These are phyloP conservation scores for Perca flavescens DNA, from an alignment of 2,113 vertebrate species.

Conservation along the genomic window DNA sequence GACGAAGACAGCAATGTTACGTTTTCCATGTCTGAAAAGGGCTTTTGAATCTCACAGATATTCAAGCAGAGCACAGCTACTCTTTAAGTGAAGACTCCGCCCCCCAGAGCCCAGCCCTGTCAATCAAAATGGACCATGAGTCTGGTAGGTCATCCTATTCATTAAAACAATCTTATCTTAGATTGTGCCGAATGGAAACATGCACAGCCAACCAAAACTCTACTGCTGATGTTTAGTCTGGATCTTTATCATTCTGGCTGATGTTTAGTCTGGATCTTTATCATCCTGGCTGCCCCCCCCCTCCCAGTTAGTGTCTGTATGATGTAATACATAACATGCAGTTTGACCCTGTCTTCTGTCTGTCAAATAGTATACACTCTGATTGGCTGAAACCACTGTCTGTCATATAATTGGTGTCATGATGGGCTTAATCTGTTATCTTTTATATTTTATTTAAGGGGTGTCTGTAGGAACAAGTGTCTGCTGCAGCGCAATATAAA, in stretches of 20 bases:
- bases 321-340: background rate
- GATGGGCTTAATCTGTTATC: constrained; percentile 8
- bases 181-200: background rate
- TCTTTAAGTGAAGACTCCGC: constrained; percentile 97
- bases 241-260: constrained; percentile 1
- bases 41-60: constrained; percentile 84
- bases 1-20: background rate
- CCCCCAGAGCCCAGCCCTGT: constrained; percentile 95
- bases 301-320: constrained; percentile 6
- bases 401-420: background rate
- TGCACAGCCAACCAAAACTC: background rate
- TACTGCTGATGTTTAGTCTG: constrained; percentile 43
- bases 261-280: constrained; percentile 42
- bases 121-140: constrained; percentile 95
- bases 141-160: constrained; percentile 81
- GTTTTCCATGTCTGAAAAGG: constrained; percentile 46
- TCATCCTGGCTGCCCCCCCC: background rate
- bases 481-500: background rate
- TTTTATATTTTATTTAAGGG: background rate
- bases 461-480: constrained; percentile 1
- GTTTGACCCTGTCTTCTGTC: constrained; percentile 11
- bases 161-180: background rate
- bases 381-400: constrained; percentile 12
- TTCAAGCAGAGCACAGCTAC: constrained; percentile 99
- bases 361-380: constrained; percentile 5